Evolutionary conservation across 2,113 vertebrate species (phyloP).

Genomic region (Naja naja): DNA sequence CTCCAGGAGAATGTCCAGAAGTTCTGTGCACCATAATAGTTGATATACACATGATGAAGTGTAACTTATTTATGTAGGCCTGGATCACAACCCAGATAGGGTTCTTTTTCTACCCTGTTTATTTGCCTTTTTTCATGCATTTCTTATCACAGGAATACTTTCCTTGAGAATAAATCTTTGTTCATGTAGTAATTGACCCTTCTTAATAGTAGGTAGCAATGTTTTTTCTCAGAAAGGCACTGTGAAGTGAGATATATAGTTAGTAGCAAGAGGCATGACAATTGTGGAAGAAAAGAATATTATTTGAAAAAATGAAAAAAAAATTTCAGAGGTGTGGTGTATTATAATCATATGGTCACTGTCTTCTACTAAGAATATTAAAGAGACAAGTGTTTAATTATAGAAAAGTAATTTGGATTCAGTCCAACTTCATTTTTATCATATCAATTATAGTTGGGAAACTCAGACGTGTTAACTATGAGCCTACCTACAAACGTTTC

Average conservation of each 20-base stretch:
- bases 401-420: not conserved
- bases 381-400: not conserved
- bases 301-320: not conserved
- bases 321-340: not conserved
- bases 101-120: not conserved
- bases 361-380: not conserved
- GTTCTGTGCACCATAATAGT: not conserved
- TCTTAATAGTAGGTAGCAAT: not conserved
- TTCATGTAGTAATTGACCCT: not conserved
- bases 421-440: not conserved
- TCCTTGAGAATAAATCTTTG: not conserved
- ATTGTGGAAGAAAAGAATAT: not conserved
- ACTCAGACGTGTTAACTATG: not conserved
- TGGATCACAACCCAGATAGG: not conserved
- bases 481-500: not conserved
- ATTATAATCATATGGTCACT: not conserved
- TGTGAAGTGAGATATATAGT: not conserved
- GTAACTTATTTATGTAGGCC: not conserved
- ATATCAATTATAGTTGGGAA: not conserved
- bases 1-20: not conserved
- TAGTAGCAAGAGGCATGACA: not conserved
- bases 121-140: not conserved
- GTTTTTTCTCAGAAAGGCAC: not conserved
- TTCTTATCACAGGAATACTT: not conserved
- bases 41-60: not conserved